A percentile compares a stretch with the other conserved stretches of the same genome.
Evolutionary conservation across 2,888 invertebrate species (phyloP).

Genomic region (Lochmaea capreae): DNA sequence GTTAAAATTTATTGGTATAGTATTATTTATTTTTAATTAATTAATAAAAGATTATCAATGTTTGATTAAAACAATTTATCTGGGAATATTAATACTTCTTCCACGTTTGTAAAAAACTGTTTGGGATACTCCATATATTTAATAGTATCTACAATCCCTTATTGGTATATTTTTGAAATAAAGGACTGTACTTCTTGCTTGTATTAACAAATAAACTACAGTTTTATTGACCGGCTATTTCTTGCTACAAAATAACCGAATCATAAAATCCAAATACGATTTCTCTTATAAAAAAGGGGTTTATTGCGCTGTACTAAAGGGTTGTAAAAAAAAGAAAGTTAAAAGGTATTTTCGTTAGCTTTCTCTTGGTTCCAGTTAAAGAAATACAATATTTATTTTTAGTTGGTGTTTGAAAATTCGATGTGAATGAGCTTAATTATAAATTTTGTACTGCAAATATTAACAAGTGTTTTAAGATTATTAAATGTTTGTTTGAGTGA

Average conservation of each 20-base stretch:
- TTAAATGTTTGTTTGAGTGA: not conserved
- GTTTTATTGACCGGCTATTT: no score
- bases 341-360: not conserved
- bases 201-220: no score
- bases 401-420: not conserved
- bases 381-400: not conserved
- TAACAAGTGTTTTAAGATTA: not conserved
- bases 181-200: no score
- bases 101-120: no score
- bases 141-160: no score
- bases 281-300: slow-evolving; percentile 4
- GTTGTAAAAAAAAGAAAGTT: slow-evolving; percentile 11
- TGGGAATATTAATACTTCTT: no score
- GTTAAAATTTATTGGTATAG: no score
- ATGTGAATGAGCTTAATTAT: not conserved
- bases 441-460: not conserved
- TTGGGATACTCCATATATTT: no score
- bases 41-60: no score
- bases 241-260: not conserved
- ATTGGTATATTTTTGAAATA: no score
- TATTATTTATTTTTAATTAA: no score
- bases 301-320: slow-evolving; percentile 7
- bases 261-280: not conserved
- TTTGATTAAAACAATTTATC: no score
- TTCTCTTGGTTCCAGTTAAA: not conserved